Evolutionary conservation across 2,113 vertebrate genomes (phyloP), one percentile per base, ranked within the genome.

Genomic region (Serinus canaria): DNA sequence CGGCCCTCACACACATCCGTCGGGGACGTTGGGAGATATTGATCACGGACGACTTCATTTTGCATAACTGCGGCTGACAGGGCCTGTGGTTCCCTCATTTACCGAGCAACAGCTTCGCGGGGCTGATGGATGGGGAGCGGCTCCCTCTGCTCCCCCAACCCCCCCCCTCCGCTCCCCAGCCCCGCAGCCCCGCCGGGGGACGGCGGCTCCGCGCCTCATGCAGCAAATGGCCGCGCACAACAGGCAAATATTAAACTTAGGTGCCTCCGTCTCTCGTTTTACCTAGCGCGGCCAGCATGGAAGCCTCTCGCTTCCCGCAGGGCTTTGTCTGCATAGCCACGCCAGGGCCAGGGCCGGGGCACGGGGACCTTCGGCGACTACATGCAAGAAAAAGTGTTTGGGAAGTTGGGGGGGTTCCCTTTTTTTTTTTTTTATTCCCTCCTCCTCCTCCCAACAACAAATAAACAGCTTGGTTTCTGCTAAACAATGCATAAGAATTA

Each of bases 41-140:
- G 80, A 97, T 96, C 90, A 56, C 67, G 84, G 92, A 89, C 92
- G 96, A 94, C 82, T 97, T 97, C 96, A 96, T 97, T 96, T 93
- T 96, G 95, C 94, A 95, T 96, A 96, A 97, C 94, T 87, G 90
- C 84, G 89, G 94, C 94, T 97, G 97, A 97, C 98, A 97, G 96
- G 94, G 93, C 87, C 95, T 88, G 91, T 93, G 95, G 90, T 89
- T 91, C 84, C 83, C 91, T 95, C 96, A 94, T 94, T 97, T 95
- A 92, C 96, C 95, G 90, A 96, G 96, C 93, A 96, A 93, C 93
- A 95, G 95, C 92, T 92, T 67, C 31, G 82, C 92, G 89, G 93
- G 83, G 74, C 93, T 95, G 98, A 98, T 97, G 96, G 97, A 97
- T 97, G 95, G 94, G 93, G 94, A 94, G 77, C 95, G 33, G 90